Evolutionary conservation across 2,113 vertebrate species (phyloP).

Genomic region (Bettongia penicillata): DNA sequence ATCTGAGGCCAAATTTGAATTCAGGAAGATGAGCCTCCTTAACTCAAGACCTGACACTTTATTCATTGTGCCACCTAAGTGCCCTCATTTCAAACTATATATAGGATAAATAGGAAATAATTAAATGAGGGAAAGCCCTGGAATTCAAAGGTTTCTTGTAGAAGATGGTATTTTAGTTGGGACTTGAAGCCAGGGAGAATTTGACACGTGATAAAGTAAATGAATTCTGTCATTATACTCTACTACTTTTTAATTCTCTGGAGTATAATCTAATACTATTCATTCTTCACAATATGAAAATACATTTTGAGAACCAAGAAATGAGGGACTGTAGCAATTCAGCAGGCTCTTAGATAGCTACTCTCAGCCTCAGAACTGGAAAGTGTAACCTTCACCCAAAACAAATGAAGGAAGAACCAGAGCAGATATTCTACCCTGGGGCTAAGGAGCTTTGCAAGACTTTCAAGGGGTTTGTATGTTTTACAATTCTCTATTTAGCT

Average conservation of each 20-base stretch:
- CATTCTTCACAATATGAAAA: not conserved
- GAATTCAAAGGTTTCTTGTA: not conserved
- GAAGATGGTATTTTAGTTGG: not conserved
- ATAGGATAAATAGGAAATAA: not conserved
- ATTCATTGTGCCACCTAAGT: too few species aligned
- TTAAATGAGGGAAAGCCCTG: not conserved
- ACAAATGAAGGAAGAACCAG: conserved; percentile 10
- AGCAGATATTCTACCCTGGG: not conserved
- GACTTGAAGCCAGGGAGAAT: not conserved
- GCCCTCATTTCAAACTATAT: not conserved
- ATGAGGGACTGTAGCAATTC: not conserved
- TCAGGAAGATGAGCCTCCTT: not conserved
- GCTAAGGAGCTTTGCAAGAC: not conserved
- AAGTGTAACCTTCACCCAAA: not conserved
- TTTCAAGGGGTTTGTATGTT: not conserved
- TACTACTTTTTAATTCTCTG: not conserved
- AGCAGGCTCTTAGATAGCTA: not conserved
- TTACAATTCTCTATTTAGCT: not conserved
- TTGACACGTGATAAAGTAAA: not conserved
- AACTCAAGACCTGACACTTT: too few species aligned
- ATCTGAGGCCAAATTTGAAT: not conserved
- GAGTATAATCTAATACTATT: conserved; percentile 10
- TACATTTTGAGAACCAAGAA: conserved; percentile 22
- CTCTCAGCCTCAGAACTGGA: not conserved
- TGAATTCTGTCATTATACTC: not conserved